Evolutionary conservation across 2,797 vertebrate species (phyloP), one percentile per base, ranked within the genome.

Genomic region (Tapera naevia): DNA sequence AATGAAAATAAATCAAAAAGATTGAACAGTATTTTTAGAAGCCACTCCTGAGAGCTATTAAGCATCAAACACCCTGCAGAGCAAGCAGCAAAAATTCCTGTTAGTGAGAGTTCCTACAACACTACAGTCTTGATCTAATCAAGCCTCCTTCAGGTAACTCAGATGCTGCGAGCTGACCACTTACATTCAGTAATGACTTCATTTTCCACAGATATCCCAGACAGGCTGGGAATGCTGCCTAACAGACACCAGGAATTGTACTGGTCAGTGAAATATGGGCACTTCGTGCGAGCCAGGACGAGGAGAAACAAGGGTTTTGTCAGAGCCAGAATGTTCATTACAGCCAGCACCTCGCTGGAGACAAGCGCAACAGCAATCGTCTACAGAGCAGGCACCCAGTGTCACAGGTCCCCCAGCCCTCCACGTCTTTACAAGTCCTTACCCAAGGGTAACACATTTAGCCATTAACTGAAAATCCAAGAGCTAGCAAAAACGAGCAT

Each of bases 331-430:
- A 17, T 0, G 4, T n/a, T 62, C 37, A 6, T n/a, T 28, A 22
- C 17, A 81, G 62, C 62, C 51, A 70, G 32, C 28, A 46, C 27
- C 33, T 41, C 15, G 35, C 69, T 57, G 56, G 17, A 80, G 43
- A 57, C 25, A 15, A 23, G 28, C 0, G 0, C 30, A 35, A 48
- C 35, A n/a, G n/a, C 0, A 0, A 50, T 1, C 10, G 12, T 6
- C 27, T 8, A 25, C 33, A 81, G 25, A 73, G 35, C 30, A 66
- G 54, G 33, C 43, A 61, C 51, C 53, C 70, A 75, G 24, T 39
- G 54, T 32, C 70, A 86, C 18, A 61, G 65, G 16, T 11, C 16
- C 37, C 62, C 50, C 43, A 70, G 60, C 65, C 43, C 69, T 64
- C 5, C 43, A 11, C 32, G 0, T 39, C 13, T 86, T 74, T 75